Percentiles rank a stretch among this genome's conserved stretches.
phyloP scores from a whole-genome alignment of 53 echinoderm and acorn worm genomes.

The Hippasteria phrygiana region DNA sequence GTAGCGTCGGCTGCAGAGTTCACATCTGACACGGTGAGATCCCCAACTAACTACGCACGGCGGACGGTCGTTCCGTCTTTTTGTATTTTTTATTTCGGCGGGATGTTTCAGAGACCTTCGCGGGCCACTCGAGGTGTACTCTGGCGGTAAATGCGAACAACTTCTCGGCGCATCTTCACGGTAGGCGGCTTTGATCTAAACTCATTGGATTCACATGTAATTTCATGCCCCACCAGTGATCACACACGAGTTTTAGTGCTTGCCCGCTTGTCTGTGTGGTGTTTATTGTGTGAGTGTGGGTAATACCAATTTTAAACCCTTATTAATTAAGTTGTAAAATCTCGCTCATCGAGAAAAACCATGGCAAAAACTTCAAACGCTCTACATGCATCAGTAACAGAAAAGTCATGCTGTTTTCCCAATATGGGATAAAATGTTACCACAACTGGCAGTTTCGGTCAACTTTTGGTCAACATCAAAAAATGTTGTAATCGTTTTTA shows the following conservation, averaged over 20 bases:
- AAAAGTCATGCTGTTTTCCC: too few relatives aligned
- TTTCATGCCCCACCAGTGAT: not conserved
- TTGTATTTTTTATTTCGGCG: not conserved
- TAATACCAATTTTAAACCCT: too few relatives aligned
- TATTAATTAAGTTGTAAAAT: too few relatives aligned
- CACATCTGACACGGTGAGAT: not conserved
- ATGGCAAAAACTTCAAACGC: too few relatives aligned
- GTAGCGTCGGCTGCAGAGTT: not conserved
- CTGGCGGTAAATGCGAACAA: constrained; percentile 7
- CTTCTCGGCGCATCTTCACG: not conserved
- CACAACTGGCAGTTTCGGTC: too few relatives aligned
- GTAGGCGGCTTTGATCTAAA: constrained; percentile 1
- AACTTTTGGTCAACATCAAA: too few relatives aligned
- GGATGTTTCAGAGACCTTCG: not conserved
- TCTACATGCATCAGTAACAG: too few relatives aligned
- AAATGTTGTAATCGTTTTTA: too few relatives aligned
- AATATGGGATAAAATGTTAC: too few relatives aligned
- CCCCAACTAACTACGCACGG: not conserved
- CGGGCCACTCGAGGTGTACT: not conserved
- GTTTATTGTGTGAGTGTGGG: too few relatives aligned
- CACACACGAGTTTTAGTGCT: not conserved
- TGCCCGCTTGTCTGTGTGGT: too few relatives aligned
- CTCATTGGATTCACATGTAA: not conserved
- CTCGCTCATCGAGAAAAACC: too few relatives aligned
- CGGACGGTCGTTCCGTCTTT: not conserved